A percentile compares a stretch with the other conserved stretches of the same genome.
These are phyloP conservation scores for Ladona fulva DNA, from an alignment of 1,140 invertebrate genomes.

Conservation along the genomic window DNA sequence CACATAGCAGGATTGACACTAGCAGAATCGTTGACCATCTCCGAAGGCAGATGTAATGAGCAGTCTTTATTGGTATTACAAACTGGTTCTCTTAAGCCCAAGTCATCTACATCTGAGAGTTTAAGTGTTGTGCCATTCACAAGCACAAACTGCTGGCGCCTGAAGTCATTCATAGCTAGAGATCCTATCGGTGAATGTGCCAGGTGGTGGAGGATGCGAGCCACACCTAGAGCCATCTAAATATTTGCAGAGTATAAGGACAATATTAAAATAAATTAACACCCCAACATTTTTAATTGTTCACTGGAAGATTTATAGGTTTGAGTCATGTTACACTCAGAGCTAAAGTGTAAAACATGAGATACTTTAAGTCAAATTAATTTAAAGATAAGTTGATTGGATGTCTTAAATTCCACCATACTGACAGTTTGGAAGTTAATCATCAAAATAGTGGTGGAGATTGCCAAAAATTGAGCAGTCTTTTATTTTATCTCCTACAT, in stretches of 20 bases:
- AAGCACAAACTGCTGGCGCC: slow-evolving; percentile 42
- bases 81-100: slow-evolving; percentile 34
- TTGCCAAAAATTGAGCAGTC: no score
- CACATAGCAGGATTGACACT: slow-evolving; percentile 24
- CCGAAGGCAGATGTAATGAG: neutral
- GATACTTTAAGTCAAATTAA: no score
- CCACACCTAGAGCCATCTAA: slow-evolving; percentile 33
- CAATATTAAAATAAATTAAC: neutral
- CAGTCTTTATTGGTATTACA: slow-evolving; percentile 32
- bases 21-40: neutral
- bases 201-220: slow-evolving; percentile 36
- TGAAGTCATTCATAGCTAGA: slow-evolving; percentile 40
- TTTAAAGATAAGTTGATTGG: no score
- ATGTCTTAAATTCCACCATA: no score
- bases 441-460: no score
- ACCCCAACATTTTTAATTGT: no score
- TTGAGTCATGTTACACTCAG: no score
- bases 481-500: no score
- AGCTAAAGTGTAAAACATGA: no score
- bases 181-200: slow-evolving; percentile 37
- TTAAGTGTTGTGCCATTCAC: slow-evolving; percentile 36
- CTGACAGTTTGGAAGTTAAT: no score
- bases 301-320: no score
- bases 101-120: slow-evolving; percentile 42
- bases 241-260: slow-evolving; percentile 10